These are phyloP conservation scores for Stenodema calcarata DNA, from an alignment of 2,888 invertebrate genomes.

Conservation along the genomic window DNA sequence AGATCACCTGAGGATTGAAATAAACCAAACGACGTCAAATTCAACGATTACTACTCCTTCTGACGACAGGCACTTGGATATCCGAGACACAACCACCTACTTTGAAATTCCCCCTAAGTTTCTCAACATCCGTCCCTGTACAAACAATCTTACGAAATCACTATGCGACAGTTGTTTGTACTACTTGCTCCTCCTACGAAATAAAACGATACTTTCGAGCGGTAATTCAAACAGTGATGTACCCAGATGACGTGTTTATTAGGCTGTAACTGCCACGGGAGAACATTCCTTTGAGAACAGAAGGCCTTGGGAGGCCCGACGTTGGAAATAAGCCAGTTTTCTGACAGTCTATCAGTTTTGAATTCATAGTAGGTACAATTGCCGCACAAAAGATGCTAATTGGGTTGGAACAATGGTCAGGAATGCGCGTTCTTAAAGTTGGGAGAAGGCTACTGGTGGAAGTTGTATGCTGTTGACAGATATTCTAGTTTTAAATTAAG, in stretches of 20 bases:
- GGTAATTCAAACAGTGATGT: not conserved
- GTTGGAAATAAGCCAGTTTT: constrained; percentile 14
- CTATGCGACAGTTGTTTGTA: not conserved
- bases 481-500: no score
- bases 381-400: not conserved
- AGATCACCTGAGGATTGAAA: no score
- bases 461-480: no score
- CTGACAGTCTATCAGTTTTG: not conserved
- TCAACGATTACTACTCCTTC: no score
- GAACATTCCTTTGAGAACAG: not conserved
- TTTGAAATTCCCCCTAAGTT: not conserved
- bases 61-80: no score
- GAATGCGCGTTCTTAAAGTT: no score
- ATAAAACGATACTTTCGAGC: not conserved
- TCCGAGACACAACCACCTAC: no score
- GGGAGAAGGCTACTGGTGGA: no score
- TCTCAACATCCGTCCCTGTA: not conserved
- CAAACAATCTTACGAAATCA: not conserved
- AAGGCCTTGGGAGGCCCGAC: not conserved
- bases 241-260: not conserved
- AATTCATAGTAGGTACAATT: not conserved
- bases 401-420: not conserved
- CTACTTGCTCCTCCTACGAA: not conserved
- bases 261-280: not conserved
- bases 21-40: no score